phyloP scores from a whole-genome alignment of 2,113 vertebrate genomes.

The Scartelaos histophorus region DNA sequence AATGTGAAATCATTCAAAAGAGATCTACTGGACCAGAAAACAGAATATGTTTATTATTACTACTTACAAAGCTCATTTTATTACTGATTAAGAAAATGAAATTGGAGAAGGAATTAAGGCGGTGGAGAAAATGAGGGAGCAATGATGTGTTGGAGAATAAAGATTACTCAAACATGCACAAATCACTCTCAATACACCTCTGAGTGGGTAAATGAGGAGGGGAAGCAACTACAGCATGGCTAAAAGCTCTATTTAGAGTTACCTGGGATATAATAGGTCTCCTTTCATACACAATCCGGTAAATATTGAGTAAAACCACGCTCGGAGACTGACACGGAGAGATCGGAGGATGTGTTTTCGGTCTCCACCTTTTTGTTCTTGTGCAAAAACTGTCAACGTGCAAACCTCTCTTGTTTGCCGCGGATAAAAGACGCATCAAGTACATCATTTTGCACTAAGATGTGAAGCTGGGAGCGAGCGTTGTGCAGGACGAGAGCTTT shows the following conservation, averaged over 20 bases:
- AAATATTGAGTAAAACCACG: neutral
- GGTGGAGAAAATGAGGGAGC: no score
- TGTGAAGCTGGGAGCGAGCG: neutral
- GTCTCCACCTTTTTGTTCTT: neutral
- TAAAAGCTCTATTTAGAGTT: neutral
- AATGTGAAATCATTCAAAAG: no score
- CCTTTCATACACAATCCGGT: neutral
- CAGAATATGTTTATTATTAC: no score
- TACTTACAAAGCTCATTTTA: no score
- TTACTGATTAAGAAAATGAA: no score
- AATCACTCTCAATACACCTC: no score
- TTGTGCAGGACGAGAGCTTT: neutral
- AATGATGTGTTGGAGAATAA: no score
- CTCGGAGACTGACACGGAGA: neutral
- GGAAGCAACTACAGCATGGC: no score
- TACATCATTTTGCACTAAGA: constrained; percentile 6
- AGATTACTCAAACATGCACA: no score
- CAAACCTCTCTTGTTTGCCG: neutral
- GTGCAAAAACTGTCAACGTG: neutral
- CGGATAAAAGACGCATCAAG: constrained; percentile 5
- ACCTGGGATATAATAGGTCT: neutral
- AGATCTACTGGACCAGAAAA: no score
- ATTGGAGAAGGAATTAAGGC: no score
- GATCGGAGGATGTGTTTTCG: neutral
- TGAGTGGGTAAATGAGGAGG: no score